Percentiles rank a stretch among this genome's conserved stretches.
These are phyloP conservation scores for Entomyzon cyanotis DNA, from an alignment of 2,113 vertebrate species.

Conservation along the genomic window DNA sequence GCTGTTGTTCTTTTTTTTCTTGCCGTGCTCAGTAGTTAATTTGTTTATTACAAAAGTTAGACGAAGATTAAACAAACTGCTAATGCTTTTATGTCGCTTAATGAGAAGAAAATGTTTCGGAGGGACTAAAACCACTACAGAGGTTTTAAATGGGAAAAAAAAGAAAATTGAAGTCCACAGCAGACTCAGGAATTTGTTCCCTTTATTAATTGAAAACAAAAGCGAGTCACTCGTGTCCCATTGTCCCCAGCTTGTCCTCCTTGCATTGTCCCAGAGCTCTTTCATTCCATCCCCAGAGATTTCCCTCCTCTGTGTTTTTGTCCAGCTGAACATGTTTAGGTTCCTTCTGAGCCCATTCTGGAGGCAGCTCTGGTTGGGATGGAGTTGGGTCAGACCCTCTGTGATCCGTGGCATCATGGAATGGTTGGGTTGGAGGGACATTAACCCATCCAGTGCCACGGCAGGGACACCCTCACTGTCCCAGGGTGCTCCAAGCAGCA, in stretches of 20 bases:
- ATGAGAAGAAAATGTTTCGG: conserved; percentile 72
- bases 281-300: background rate
- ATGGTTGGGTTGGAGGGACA: background rate
- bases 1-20: background rate
- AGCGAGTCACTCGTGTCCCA: background rate
- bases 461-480: accelerated
- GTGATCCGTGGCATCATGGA: accelerated
- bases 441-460: accelerated
- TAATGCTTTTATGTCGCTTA: conserved; percentile 71
- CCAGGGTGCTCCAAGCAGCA: background rate
- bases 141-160: background rate
- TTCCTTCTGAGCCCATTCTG: background rate
- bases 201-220: conserved; percentile 62
- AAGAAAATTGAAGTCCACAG: background rate
- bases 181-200: conserved; percentile 60
- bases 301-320: background rate
- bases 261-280: conserved; percentile 12
- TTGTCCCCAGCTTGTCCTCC: conserved; percentile 45
- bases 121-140: conserved; percentile 51
- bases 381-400: background rate
- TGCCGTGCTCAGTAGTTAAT: conserved; percentile 46
- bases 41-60: conserved; percentile 73
- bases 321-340: background rate
- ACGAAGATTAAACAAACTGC: conserved; percentile 71
- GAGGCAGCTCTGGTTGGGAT: background rate